Evolutionary conservation across 2,797 vertebrate species (phyloP).

Genomic region (Fratercula arctica): DNA sequence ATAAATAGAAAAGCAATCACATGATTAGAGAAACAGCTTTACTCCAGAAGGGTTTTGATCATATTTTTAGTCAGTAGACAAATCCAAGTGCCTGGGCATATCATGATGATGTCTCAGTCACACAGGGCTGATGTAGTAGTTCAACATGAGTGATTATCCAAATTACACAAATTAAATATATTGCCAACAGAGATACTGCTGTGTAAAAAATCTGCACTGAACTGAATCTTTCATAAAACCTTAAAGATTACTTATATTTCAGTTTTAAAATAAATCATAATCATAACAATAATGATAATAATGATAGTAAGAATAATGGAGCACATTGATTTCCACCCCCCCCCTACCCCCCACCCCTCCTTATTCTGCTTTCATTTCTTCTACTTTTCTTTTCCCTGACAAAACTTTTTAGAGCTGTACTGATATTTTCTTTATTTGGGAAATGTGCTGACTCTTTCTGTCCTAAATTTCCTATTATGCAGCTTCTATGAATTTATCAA

Average conservation of each 20-base stretch:
- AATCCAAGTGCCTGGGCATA: background rate
- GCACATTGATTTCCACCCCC: too few relatives aligned
- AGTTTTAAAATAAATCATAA: background rate
- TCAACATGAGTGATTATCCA: background rate
- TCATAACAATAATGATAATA: accelerated
- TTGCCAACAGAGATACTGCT: background rate
- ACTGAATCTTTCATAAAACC: background rate
- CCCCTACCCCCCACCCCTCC: too few relatives aligned
- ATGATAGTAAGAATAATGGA: background rate
- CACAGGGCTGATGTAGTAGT: background rate
- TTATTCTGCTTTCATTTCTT: background rate
- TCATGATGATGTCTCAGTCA: background rate
- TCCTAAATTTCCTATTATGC: background rate
- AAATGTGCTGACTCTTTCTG: background rate
- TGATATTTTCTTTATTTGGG: background rate
- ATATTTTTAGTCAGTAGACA: background rate
- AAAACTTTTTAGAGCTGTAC: background rate
- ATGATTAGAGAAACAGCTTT: background rate
- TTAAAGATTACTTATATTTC: background rate
- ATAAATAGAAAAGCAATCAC: background rate
- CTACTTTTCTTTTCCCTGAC: background rate
- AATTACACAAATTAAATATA: background rate
- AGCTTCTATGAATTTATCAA: background rate
- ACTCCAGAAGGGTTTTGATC: background rate
- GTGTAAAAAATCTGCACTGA: background rate